Evolutionary conservation across 2,888 invertebrate species (phyloP).

Genomic region (Spisula solida): DNA sequence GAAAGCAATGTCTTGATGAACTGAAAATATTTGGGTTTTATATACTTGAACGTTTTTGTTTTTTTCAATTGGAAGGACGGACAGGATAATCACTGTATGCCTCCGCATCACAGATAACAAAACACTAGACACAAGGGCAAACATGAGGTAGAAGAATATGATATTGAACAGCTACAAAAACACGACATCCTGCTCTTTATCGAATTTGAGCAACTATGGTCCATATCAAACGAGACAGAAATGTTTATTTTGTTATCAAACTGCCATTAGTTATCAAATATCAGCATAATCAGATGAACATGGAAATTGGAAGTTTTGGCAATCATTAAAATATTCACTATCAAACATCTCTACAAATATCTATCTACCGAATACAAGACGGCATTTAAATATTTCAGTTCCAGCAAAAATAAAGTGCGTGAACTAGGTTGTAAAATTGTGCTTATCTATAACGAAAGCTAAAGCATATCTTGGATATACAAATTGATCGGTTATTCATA

Average conservation of each 20-base stretch:
- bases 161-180: no score
- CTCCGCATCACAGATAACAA: no score
- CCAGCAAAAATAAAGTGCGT: neutral
- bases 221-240: neutral
- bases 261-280: neutral
- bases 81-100: no score
- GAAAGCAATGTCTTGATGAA: no score
- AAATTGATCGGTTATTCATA: neutral
- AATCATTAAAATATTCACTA: neutral
- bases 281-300: neutral
- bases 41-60: no score
- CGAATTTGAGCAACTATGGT: no score
- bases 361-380: neutral
- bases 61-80: no score
- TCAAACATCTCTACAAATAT: neutral
- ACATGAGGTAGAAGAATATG: no score
- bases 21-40: no score
- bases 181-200: no score
- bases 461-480: neutral
- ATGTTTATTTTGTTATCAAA: neutral
- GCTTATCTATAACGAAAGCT: neutral
- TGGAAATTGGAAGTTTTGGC: neutral
- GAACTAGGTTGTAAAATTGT: neutral
- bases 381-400: neutral
- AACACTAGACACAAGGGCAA: no score